Conservation (phyloP, 2,797 vertebrate genomes). For the Cynodonichthys magdalenae region DNA sequence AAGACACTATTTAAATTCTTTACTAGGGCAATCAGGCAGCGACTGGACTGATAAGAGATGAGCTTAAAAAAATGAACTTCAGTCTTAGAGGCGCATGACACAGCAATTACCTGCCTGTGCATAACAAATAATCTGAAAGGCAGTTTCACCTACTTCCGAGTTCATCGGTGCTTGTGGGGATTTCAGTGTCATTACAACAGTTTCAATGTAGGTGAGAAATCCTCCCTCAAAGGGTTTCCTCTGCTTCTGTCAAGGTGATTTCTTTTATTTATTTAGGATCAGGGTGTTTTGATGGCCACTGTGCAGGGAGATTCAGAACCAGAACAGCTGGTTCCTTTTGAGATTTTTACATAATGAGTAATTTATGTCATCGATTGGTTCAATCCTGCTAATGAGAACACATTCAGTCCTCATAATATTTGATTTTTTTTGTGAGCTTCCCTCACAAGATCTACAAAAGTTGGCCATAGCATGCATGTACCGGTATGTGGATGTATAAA, state of each 20-base stretch:
- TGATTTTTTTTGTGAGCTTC: no score
- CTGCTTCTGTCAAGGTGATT: constrained; percentile 25
- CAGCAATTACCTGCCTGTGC: constrained; percentile 1
- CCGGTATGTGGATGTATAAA: no score
- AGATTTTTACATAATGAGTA: no score
- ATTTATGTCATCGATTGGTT: no score
- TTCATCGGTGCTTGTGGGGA: constrained; percentile 27
- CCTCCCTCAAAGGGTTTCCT: constrained; percentile 27
- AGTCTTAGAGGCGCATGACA: constrained; percentile 17
- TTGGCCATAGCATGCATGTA: no score
- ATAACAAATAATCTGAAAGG: constrained; percentile 19
- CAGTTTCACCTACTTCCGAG: constrained; percentile 32
- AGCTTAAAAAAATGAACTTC: constrained; percentile 7
- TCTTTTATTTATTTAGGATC: constrained; percentile 37
- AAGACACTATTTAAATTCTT: constrained; percentile 14
- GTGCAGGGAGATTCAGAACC: neutral
- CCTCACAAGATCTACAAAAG: no score
- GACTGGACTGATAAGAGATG: constrained; percentile 24
- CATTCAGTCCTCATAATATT: no score
- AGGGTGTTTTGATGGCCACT: neutral
- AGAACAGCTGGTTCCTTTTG: no score
- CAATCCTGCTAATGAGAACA: no score
- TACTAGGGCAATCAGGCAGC: constrained; percentile 6
- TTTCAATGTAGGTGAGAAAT: constrained; percentile 40
- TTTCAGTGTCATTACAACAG: constrained; percentile 42